Conservation (phyloP, 1,140 invertebrate species). For the Cotesia glomerata region DNA sequence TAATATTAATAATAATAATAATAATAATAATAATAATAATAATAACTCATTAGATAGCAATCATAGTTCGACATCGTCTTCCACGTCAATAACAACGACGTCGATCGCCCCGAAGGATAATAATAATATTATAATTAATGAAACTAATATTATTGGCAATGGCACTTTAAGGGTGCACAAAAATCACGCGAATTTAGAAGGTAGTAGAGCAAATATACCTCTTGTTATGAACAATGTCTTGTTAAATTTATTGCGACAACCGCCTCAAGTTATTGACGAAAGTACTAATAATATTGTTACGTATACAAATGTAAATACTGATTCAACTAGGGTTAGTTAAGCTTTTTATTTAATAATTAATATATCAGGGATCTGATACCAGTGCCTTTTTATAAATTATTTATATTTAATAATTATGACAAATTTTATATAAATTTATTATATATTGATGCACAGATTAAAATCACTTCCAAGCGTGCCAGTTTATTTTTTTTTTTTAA, state of each 20-base stretch:
- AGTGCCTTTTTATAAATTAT: too few species aligned
- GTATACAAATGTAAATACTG: constrained; percentile 55
- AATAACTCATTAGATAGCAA: background rate
- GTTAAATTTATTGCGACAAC: constrained; percentile 54
- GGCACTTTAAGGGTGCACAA: constrained; percentile 46
- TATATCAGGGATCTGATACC: background rate
- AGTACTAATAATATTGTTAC: constrained; percentile 44
- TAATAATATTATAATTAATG: constrained; percentile 17
- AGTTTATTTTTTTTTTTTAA: background rate
- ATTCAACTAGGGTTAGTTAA: constrained; percentile 52
- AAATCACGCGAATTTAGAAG: constrained; percentile 49
- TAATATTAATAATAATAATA: background rate
- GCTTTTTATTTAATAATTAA: constrained; percentile 25
- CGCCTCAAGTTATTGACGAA: constrained; percentile 50
- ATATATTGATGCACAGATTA: too few species aligned
- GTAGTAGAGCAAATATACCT: constrained; percentile 56
- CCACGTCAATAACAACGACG: background rate
- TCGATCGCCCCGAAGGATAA: background rate
- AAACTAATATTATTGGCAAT: constrained; percentile 13
- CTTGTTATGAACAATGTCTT: constrained; percentile 56
- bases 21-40: too few species aligned
- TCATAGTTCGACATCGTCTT: background rate
- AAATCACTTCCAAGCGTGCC: background rate
- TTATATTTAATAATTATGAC: too few species aligned
- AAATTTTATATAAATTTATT: too few species aligned